These are phyloP conservation scores for Sylvia borin DNA, from an alignment of 2,797 vertebrate genomes.

Conservation along the genomic window DNA sequence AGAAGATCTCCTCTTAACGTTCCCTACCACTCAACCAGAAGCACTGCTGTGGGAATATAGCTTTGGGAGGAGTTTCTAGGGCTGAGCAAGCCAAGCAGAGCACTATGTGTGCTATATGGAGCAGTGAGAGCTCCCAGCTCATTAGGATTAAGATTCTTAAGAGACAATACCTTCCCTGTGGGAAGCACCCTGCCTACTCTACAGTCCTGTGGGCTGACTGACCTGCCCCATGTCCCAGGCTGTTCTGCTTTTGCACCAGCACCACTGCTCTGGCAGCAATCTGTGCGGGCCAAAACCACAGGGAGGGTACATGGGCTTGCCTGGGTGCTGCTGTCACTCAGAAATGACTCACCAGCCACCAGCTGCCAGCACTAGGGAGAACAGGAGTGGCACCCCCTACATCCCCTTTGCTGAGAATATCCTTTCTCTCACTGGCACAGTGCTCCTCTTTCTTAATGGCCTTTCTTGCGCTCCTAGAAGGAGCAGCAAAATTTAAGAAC, in stretches of 20 bases:
- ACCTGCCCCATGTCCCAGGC: rapidly evolving
- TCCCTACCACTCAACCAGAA: neutral
- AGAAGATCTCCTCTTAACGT: neutral
- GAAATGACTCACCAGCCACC: neutral
- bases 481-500: constrained; percentile 3
- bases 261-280: neutral
- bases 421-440: rapidly evolving
- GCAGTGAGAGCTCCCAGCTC: neutral
- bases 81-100: neutral
- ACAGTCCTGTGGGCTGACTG: rapidly evolving
- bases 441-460: neutral
- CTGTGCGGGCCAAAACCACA: rapidly evolving
- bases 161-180: rapidly evolving
- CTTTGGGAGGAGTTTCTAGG: neutral
- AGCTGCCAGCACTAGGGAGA: rapidly evolving
- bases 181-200: neutral
- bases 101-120: neutral
- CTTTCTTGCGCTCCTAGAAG: neutral
- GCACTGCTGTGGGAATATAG: rapidly evolving
- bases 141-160: neutral
- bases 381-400: neutral
- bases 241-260: neutral
- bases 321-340: neutral
- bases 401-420: neutral
- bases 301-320: rapidly evolving